phyloP scores from a whole-genome alignment of 2,113 vertebrate species.

The Rhizomys pruinosus region DNA sequence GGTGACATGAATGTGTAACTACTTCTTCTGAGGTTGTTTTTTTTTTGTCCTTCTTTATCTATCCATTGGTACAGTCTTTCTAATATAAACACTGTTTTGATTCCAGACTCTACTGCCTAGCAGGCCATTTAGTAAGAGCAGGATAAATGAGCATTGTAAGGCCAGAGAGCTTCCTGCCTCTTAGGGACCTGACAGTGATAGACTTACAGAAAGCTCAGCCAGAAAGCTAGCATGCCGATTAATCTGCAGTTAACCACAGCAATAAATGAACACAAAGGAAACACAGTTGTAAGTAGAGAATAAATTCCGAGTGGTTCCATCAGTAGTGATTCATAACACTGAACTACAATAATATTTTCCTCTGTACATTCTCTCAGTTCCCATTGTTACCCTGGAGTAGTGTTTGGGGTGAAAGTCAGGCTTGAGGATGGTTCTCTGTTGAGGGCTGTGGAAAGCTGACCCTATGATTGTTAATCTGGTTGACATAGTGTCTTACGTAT shows the following conservation, averaged over 20 bases:
- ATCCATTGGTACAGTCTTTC: not conserved
- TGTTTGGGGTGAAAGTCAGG: not conserved
- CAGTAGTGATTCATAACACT: conserved; percentile 68
- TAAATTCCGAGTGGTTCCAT: conserved; percentile 65
- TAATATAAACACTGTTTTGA: not conserved
- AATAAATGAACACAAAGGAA: conserved; percentile 68
- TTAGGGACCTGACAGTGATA: conserved; percentile 25
- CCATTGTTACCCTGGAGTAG: not conserved
- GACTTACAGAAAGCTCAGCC: conserved; percentile 35
- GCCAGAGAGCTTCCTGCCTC: conserved; percentile 55
- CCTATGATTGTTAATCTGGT: not conserved
- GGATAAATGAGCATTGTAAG: conserved; percentile 27
- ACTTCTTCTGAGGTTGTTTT: not conserved
- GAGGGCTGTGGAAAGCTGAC: not conserved
- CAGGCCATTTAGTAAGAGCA: conserved; percentile 3
- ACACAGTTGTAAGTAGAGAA: conserved; percentile 65
- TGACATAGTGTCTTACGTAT: conserved; percentile 2
- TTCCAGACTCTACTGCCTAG: conserved; percentile 17
- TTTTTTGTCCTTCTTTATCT: not conserved
- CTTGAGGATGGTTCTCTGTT: conserved; percentile 1
- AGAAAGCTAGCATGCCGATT: conserved; percentile 74
- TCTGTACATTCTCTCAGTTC: conserved; percentile 2
- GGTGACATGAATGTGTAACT: not conserved
- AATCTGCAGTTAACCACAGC: conserved; percentile 65
- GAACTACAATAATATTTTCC: conserved; percentile 36